Percentiles rank a stretch among this genome's conserved stretches.
These are phyloP conservation scores for Oryzaephilus surinamensis DNA, from an alignment of 1,140 invertebrate genomes.

Conservation along the genomic window DNA sequence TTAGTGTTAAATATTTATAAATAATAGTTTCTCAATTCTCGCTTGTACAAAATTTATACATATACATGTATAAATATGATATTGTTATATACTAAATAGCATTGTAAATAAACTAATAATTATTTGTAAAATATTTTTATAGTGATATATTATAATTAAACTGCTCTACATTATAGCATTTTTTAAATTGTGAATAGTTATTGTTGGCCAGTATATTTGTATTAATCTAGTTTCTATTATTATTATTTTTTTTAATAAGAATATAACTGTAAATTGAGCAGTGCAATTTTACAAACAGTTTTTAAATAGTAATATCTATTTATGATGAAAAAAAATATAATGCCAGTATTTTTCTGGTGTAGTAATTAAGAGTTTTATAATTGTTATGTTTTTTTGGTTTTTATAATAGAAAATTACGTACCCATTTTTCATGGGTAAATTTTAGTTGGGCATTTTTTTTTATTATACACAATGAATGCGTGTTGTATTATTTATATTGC, in stretches of 20 bases:
- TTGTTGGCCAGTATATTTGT: slow-evolving; percentile 22
- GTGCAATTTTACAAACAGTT: slow-evolving; percentile 21
- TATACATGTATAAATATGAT: neutral
- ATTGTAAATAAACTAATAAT: slow-evolving; percentile 13
- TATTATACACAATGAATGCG: slow-evolving; percentile 16
- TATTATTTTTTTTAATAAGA: neutral
- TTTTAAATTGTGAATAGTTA: slow-evolving; percentile 12
- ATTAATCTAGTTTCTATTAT: slow-evolving; percentile 6
- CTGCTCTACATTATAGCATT: slow-evolving; percentile 9
- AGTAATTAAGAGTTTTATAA: slow-evolving; percentile 4
- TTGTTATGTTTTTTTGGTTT: slow-evolving; percentile 8
- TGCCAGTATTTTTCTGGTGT: slow-evolving; percentile 6
- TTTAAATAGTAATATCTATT: slow-evolving; percentile 11
- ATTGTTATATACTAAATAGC: slow-evolving; percentile 6
- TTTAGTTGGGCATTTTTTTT: slow-evolving; percentile 20
- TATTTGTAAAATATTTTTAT: slow-evolving; percentile 7
- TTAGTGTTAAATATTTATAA: neutral
- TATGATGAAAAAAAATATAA: slow-evolving; percentile 4
- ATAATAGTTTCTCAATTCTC: slow-evolving; percentile 1
- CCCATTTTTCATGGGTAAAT: slow-evolving; percentile 10
- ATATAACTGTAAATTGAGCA: slow-evolving; percentile 11
- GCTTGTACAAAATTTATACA: neutral
- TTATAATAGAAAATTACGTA: neutral
- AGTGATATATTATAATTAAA: slow-evolving; percentile 15
- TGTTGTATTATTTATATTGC: slow-evolving; percentile 11